Evolutionary conservation across 92 coral and sea anemone genomes (phyloP), one percentile per base, ranked within the genome.

Genomic region (Muricea muricata): DNA sequence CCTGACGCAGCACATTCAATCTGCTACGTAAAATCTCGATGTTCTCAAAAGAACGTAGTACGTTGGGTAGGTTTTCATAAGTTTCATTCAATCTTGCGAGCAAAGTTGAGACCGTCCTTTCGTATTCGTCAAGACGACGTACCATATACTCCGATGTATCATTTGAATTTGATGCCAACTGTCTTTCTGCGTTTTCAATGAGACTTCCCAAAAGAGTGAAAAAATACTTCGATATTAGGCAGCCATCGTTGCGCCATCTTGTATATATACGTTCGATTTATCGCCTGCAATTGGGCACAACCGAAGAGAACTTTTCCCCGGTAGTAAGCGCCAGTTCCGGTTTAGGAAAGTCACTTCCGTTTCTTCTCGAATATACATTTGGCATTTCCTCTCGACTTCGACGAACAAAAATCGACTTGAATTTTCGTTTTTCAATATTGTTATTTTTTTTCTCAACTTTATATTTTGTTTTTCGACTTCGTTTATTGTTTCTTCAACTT

Each of bases 241-340:
- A 85, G 84, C 84, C 89, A 85, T 37, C 88, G 82, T 6, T 28
- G 33, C 83, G 75, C 88, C 88, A 79, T 79, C 23, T 78, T 78
- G n/a, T n/a, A n/a, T 50, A 50, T 20, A 11, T 14, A 14, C 58
- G 24, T 20, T 37, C 5, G 9, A 37, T 37, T 37, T 37, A 37
- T 37, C 42, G 3, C 24, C 58, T 14, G 24, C 18, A 11, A 14
- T 3, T 14, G 17, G 24, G 58, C 24, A 50, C 3, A 50, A 20
- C 9, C 17, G 24, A 4, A 37, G 9, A 9, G 42, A 37, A 37
- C 42, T 37, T 37, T 37, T 4, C 9, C 42, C 42, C 42, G 42
- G 42, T 9, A 37, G 9, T 37, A 50, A 50, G 3, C 24, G 4
- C 58, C 13, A 20, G 2, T 14, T 14, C 18, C 58, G 58, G 58